Conservation (phyloP, 2,888 invertebrate genomes). For the Schizotus pectinicornis region DNA sequence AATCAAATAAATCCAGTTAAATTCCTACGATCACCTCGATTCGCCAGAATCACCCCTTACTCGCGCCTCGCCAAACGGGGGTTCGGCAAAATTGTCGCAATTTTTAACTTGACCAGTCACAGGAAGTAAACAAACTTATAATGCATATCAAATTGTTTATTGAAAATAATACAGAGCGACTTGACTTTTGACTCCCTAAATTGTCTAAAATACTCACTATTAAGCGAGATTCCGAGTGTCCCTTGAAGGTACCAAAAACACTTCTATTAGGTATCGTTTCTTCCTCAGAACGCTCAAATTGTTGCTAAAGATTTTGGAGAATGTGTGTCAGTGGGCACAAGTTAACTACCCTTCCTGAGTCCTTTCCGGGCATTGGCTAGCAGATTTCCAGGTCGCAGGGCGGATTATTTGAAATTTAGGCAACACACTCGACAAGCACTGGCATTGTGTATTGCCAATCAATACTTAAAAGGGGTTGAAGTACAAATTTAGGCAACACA, state of each 20-base stretch:
- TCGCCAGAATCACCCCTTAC: not conserved
- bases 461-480: too few relatives aligned
- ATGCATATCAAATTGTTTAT: conserved; percentile 11
- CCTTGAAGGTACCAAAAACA: not conserved
- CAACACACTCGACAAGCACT: conserved; percentile 39
- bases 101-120: too few relatives aligned
- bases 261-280: not conserved
- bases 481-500: conserved; percentile 50
- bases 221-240: too few relatives aligned
- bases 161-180: conserved; percentile 16
- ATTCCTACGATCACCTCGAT: not conserved
- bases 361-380: conserved; percentile 39
- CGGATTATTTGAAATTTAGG: conserved; percentile 51
- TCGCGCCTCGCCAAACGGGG: not conserved
- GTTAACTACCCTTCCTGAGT: conserved; percentile 38
- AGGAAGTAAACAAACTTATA: conserved; percentile 7
- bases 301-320: conserved; percentile 19
- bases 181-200: conserved; percentile 2
- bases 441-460: too few relatives aligned
- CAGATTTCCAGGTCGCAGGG: conserved; percentile 25
- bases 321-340: conserved; percentile 40
- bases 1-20: conserved; percentile 11
- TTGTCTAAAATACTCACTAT: conserved; percentile 12
- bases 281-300: conserved; percentile 11
- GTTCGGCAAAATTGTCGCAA: not conserved